Conservation (phyloP, 2,888 invertebrate species). For the Conops quadrifasciatus region DNA sequence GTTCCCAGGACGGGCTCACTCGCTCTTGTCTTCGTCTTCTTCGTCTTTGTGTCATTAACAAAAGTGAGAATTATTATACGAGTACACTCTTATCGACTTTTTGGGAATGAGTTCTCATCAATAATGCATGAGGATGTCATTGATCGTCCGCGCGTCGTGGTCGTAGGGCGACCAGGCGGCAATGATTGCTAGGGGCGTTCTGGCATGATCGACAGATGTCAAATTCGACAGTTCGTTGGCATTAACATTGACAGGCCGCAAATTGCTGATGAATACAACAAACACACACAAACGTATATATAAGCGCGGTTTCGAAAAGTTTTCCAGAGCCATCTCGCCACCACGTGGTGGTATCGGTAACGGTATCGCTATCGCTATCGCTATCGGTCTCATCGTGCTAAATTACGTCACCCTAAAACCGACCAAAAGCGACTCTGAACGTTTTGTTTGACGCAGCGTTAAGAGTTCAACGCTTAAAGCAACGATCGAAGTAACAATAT, state of each 20-base stretch:
- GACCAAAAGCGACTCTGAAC: not conserved
- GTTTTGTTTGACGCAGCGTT: not conserved
- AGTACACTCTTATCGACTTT: slow-evolving; percentile 9
- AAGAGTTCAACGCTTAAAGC: slow-evolving; percentile 20
- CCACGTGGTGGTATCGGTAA: no score
- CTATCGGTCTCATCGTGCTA: no score
- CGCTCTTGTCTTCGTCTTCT: no score
- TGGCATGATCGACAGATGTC: slow-evolving; percentile 60
- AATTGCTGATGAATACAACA: slow-evolving; percentile 33
- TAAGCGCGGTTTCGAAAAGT: slow-evolving; percentile 7
- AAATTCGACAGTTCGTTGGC: slow-evolving; percentile 57
- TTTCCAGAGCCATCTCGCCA: no score
- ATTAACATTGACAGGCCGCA: slow-evolving; percentile 45
- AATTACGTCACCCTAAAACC: not conserved
- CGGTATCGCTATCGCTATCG: not conserved
- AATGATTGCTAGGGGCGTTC: slow-evolving; percentile 26
- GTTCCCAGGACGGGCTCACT: no score
- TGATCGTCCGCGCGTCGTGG: slow-evolving; percentile 25
- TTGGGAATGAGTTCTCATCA: slow-evolving; percentile 34
- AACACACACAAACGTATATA: not conserved
- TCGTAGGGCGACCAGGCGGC: not conserved
- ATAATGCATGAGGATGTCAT: slow-evolving; percentile 34
- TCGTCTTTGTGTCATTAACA: no score
- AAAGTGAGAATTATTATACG: slow-evolving; percentile 40
- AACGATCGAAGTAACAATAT: slow-evolving; percentile 34